phyloP scores from a whole-genome alignment of 1,140 invertebrate genomes.

The Pogonomyrmex barbatus region DNA sequence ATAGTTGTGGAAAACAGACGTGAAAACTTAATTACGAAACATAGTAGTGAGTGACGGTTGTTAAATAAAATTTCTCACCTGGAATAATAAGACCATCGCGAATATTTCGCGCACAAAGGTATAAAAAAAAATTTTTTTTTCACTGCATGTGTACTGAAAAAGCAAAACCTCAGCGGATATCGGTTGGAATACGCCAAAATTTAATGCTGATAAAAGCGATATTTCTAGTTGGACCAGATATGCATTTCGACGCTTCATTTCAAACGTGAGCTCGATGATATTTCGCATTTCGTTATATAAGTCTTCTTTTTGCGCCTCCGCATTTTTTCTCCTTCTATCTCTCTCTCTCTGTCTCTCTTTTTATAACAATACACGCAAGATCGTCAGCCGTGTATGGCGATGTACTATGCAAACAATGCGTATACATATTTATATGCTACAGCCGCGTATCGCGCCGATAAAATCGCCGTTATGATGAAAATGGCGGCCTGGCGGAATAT shows the following conservation, averaged over 20 bases:
- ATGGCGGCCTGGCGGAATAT: conserved; percentile 8
- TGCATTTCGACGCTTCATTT: conserved; percentile 38
- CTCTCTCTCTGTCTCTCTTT: neutral
- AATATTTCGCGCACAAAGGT: neutral
- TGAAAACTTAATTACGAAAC: neutral
- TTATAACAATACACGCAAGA: conserved; percentile 45
- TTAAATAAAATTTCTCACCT: neutral
- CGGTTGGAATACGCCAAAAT: conserved; percentile 24
- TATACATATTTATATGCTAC: conserved; percentile 58
- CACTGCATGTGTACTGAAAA: neutral
- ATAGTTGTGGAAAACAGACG: neutral
- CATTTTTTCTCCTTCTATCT: neutral
- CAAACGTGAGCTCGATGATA: conserved; percentile 22
- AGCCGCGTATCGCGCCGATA: conserved; percentile 25
- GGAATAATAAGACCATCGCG: neutral
- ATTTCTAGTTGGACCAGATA: conserved; percentile 37
- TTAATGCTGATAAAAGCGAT: conserved; percentile 35
- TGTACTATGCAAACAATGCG: conserved; percentile 59
- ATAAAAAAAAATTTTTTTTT: conserved; percentile 1
- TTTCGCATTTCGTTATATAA: conserved; percentile 17
- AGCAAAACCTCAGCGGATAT: neutral
- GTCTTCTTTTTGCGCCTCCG: conserved; percentile 21
- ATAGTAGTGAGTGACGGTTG: neutral
- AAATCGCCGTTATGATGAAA: conserved; percentile 52
- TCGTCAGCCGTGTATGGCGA: conserved; percentile 38